phyloP scores from a whole-genome alignment of 2,888 invertebrate genomes.

The Andrena haemorrhoa region DNA sequence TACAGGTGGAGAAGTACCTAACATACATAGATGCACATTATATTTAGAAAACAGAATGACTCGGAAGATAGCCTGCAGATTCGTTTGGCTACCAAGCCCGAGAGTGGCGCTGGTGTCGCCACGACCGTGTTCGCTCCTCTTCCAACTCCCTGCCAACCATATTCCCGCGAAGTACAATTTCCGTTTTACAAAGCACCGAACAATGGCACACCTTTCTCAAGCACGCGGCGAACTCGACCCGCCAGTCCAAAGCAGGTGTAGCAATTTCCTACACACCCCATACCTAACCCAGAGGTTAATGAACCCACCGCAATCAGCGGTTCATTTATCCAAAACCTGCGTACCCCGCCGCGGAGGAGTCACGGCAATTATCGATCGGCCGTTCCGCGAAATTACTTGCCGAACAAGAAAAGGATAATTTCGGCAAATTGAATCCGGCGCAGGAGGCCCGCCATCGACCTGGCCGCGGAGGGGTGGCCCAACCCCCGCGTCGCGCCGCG shows the following conservation, averaged over 20 bases:
- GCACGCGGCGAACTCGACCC: conserved; percentile 5
- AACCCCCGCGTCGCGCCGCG: conserved; percentile 47
- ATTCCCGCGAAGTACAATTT: neutral
- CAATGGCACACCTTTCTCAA: neutral
- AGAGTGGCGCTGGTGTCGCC: too few species aligned
- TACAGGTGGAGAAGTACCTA: too few species aligned
- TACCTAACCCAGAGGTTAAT: conserved; percentile 41
- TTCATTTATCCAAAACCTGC: conserved; percentile 59
- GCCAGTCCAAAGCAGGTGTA: neutral
- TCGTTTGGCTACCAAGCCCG: too few species aligned
- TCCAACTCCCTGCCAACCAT: too few species aligned
- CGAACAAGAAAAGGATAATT: conserved; percentile 66
- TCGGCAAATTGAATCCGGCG: conserved; percentile 60
- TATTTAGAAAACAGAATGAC: too few species aligned
- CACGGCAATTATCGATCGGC: conserved; percentile 59
- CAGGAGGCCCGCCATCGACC: conserved; percentile 43
- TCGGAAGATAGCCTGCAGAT: too few species aligned
- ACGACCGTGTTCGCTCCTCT: too few species aligned
- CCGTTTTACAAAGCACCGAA: neutral
- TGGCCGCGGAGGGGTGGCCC: conserved; percentile 2
- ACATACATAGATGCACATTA: too few species aligned
- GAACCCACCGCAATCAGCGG: conserved; percentile 60
- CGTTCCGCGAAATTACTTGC: conserved; percentile 61
- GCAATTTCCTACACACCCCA: conserved; percentile 53
- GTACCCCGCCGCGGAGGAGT: conserved; percentile 9